phyloP scores from a whole-genome alignment of 2,113 vertebrate species.

The Morone chrysops region DNA sequence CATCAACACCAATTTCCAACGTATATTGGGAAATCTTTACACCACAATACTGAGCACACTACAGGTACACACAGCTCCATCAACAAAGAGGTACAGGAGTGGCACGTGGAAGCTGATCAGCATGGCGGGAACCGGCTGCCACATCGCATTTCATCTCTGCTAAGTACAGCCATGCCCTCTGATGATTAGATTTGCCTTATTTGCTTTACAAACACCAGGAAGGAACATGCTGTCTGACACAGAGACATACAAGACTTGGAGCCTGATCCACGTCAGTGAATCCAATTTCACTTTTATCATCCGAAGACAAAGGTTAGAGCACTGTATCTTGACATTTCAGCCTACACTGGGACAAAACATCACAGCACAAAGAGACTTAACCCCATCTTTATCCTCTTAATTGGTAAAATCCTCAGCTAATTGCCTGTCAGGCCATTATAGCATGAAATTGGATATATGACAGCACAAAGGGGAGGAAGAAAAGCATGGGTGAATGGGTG shows the following conservation, averaged over 20 bases:
- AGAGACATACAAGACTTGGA: not conserved
- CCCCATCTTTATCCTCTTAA: slow-evolving; percentile 55
- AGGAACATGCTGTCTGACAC: not conserved
- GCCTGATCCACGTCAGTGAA: not conserved
- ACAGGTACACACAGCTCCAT: not conserved
- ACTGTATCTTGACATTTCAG: slow-evolving; percentile 25
- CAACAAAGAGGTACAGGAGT: not conserved
- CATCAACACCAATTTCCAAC: no score
- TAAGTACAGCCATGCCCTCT: not conserved
- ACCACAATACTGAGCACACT: not conserved
- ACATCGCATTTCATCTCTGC: not conserved
- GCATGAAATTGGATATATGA: slow-evolving; percentile 53
- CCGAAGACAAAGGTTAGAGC: slow-evolving; percentile 27
- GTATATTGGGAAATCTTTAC: no score
- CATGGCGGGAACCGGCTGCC: not conserved
- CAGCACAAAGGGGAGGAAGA: slow-evolving; percentile 25
- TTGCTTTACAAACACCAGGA: slow-evolving; percentile 1
- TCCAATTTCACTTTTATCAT: slow-evolving; percentile 1
- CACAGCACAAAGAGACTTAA: slow-evolving; percentile 29
- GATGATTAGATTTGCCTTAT: slow-evolving; percentile 10
- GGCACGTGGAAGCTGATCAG: not conserved
- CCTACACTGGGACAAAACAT: slow-evolving; percentile 3
- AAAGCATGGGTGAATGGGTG: slow-evolving; percentile 7
- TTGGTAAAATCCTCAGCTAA: slow-evolving; percentile 70
- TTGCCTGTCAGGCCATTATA: slow-evolving; percentile 56